Conservation (phyloP, 2,888 invertebrate genomes). For the Lasioglossum vierecki region DNA sequence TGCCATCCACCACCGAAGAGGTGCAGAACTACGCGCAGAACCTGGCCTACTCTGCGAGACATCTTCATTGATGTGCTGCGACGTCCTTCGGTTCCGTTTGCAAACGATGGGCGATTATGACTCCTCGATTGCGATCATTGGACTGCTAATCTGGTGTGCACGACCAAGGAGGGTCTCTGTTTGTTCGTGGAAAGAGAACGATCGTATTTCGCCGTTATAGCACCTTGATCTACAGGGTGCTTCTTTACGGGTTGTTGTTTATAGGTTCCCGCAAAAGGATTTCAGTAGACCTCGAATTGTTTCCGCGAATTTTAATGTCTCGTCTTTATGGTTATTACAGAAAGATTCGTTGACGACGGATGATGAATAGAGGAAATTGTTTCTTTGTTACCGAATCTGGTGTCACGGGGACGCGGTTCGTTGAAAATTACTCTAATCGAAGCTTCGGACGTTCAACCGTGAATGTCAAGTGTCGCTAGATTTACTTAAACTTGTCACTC, state of each 20-base stretch:
- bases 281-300: background rate
- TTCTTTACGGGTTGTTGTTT: background rate
- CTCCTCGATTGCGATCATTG: conserved; percentile 3
- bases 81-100: conserved; percentile 32
- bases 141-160: conserved; percentile 12
- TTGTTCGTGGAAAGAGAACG: conserved; percentile 3
- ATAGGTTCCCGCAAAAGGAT: background rate
- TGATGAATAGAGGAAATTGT: background rate
- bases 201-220: background rate
- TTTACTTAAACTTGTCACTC: conserved; percentile 25
- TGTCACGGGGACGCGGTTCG: background rate
- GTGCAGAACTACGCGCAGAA: conserved; percentile 85
- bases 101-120: background rate
- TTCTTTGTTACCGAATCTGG: background rate
- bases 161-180: background rate
- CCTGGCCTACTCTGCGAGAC: conserved; percentile 88
- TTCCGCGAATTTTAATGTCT: background rate
- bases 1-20: conserved; percentile 75
- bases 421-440: background rate
- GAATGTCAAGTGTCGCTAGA: background rate
- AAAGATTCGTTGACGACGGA: background rate
- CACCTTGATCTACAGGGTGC: background rate
- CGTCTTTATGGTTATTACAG: background rate
- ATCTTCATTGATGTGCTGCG: conserved; percentile 50
- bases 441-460: background rate